Conservation (phyloP, 2,888 invertebrate genomes). For the Liposcelis brunnea region DNA sequence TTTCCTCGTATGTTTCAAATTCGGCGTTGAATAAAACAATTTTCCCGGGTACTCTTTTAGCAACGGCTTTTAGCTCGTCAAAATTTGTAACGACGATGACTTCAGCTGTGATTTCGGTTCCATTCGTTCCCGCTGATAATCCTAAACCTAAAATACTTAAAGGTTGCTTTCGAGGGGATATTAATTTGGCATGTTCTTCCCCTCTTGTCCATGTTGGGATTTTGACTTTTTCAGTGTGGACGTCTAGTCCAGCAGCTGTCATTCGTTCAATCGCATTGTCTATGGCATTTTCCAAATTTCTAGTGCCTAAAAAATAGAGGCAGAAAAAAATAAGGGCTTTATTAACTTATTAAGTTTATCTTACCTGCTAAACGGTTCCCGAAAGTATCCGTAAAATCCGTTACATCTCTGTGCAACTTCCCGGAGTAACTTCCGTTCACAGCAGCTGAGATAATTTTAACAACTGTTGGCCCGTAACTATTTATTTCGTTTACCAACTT, state of each 20-base stretch:
- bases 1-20: constrained; percentile 44
- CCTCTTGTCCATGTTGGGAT: constrained; percentile 16
- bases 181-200: constrained; percentile 29
- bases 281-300: constrained; percentile 44
- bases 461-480: constrained; percentile 32
- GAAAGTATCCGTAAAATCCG: constrained; percentile 38
- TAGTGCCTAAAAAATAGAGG: constrained; percentile 28
- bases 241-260: constrained; percentile 10
- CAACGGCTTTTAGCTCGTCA: constrained; percentile 34
- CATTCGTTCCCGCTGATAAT: constrained; percentile 46
- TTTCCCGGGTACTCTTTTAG: constrained; percentile 32
- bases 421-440: constrained; percentile 35
- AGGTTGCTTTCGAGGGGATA: constrained; percentile 43
- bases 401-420: constrained; percentile 36
- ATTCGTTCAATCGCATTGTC: constrained; percentile 43
- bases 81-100: constrained; percentile 55
- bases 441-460: constrained; percentile 35
- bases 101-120: constrained; percentile 52
- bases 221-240: too few species aligned
- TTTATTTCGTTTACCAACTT: constrained; percentile 38
- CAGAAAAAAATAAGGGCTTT: too few species aligned
- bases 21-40: constrained; percentile 59
- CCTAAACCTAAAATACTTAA: constrained; percentile 54
- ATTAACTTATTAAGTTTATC: background rate
- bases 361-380: constrained; percentile 37